Percentiles rank a stretch among this genome's conserved stretches.
Conservation (phyloP, 2,888 invertebrate species). For the Trissoscelio sp. region DNA sequence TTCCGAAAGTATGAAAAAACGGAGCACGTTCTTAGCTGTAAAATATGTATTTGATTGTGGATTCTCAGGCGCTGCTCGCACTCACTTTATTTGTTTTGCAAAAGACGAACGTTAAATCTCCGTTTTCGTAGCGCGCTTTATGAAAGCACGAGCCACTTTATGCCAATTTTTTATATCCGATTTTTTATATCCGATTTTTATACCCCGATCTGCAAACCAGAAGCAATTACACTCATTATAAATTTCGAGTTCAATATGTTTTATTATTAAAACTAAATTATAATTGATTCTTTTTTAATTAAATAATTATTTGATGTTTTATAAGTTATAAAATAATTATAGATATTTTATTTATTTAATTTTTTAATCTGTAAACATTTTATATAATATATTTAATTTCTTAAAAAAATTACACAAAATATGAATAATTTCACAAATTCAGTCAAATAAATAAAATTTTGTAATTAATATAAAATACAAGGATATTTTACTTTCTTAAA, state of each 20-base stretch:
- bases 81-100: conserved; percentile 26
- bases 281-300: conserved; percentile 11
- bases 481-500: no score
- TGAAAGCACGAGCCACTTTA: conserved; percentile 42
- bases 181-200: conserved; percentile 41
- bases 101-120: conserved; percentile 29
- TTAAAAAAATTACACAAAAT: no score
- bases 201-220: conserved; percentile 25
- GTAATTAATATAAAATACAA: no score
- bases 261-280: no score
- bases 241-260: no score
- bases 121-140: conserved; percentile 36
- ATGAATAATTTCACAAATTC: no score
- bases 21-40: conserved; percentile 19
- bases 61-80: neutral
- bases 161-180: conserved; percentile 32
- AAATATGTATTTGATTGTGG: conserved; percentile 35
- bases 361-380: no score
- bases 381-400: no score
- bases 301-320: conserved; percentile 15
- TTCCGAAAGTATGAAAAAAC: conserved; percentile 5
- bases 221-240: conserved; percentile 35
- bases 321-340: no score
- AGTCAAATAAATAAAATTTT: no score
- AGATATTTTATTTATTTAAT: no score